Conservation (phyloP, 2,113 vertebrate species). For the Theristicus caerulescens region DNA sequence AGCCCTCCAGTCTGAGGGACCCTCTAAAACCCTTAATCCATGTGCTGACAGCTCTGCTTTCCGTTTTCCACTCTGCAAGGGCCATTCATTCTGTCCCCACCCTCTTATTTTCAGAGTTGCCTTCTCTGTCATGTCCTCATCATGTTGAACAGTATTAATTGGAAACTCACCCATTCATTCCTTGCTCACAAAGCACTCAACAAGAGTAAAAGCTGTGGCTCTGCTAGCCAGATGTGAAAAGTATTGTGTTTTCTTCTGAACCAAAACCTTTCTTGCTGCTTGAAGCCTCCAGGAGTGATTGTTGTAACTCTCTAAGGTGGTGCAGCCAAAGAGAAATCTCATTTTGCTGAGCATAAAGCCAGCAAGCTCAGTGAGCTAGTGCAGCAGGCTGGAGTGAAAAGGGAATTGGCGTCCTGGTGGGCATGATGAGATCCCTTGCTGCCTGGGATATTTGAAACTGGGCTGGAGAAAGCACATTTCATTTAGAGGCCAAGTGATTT, state of each 20-base stretch:
- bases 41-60: not conserved
- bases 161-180: not conserved
- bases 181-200: not conserved
- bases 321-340: slow-evolving; percentile 19
- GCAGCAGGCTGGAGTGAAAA: not conserved
- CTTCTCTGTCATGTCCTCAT: not conserved
- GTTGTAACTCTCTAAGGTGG: not conserved
- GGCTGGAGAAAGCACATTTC: slow-evolving; percentile 74
- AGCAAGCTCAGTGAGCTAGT: not conserved
- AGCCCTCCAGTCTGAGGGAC: not conserved
- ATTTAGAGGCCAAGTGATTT: slow-evolving; percentile 36
- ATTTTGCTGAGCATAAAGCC: not conserved
- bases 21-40: not conserved
- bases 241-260: not conserved
- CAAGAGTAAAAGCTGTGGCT: not conserved
- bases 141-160: not conserved
- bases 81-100: not conserved
- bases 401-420: not conserved
- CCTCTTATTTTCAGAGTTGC: not conserved
- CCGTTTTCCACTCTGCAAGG: not conserved
- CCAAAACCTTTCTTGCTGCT: not conserved
- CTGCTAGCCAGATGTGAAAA: not conserved
- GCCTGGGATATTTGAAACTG: not conserved
- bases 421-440: not conserved
- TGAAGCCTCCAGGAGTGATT: not conserved